Conservation (phyloP, 2,797 vertebrate species). For the Leptatherina wallacei region DNA sequence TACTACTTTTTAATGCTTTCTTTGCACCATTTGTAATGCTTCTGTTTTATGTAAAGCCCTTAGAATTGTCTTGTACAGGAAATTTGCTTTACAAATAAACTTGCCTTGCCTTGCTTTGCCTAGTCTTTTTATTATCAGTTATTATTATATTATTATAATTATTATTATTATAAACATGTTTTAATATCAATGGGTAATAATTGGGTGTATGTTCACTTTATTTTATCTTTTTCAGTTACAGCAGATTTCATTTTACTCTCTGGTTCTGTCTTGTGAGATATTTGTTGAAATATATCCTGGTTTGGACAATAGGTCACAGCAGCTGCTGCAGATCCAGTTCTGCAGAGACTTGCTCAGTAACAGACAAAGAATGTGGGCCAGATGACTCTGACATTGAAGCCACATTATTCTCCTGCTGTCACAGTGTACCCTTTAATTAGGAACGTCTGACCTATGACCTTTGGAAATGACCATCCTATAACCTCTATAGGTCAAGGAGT, state of each 20-base stretch:
- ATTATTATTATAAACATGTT: no score
- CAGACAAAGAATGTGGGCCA: constrained; percentile 69
- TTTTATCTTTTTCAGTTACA: no score
- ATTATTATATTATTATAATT: no score
- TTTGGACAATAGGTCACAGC: constrained; percentile 26
- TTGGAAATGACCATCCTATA: constrained; percentile 51
- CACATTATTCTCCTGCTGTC: constrained; percentile 72
- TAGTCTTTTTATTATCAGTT: no score
- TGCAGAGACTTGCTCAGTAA: constrained; percentile 73
- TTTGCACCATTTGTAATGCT: no score
- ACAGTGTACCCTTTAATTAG: constrained; percentile 79
- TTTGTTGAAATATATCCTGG: constrained; percentile 41
- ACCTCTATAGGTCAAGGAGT: constrained; percentile 48
- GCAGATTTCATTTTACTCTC: background rate
- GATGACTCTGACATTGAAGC: constrained; percentile 67
- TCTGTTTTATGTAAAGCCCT: no score
- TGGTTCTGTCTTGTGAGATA: constrained; percentile 25
- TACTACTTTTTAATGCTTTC: no score
- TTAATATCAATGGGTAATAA: background rate
- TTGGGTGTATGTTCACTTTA: background rate
- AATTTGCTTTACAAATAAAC: no score
- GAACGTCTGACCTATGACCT: constrained; percentile 71
- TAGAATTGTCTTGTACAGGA: no score
- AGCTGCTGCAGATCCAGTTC: constrained; percentile 35
- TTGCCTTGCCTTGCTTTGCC: no score